Conservation (phyloP, 2,113 vertebrate species). For the Lasiurus cinereus region DNA sequence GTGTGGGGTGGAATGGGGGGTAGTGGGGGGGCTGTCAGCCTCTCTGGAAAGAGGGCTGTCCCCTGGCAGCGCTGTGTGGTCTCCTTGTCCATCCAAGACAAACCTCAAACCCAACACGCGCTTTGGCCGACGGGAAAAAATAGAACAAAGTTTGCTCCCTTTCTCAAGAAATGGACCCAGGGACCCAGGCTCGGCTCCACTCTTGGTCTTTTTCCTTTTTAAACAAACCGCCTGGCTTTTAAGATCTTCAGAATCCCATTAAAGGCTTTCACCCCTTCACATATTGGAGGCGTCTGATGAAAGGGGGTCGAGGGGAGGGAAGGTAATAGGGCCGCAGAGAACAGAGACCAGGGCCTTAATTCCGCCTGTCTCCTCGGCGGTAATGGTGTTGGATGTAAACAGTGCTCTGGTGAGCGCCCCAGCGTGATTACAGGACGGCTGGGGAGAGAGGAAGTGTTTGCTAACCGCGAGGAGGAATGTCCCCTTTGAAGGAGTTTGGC, state of each 20-base stretch:
- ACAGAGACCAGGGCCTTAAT: constrained; percentile 86
- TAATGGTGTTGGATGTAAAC: constrained; percentile 90
- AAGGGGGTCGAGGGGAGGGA: constrained; percentile 80
- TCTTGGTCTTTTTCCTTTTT: constrained; percentile 83
- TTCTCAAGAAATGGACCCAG: constrained; percentile 83
- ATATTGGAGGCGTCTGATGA: constrained; percentile 86
- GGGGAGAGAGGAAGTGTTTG: constrained; percentile 84
- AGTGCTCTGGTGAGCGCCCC: constrained; percentile 83
- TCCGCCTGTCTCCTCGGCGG: constrained; percentile 86
- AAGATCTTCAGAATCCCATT: constrained; percentile 88
- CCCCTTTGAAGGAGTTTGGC: constrained; percentile 87
- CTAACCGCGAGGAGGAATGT: constrained; percentile 87
- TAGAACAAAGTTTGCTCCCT: constrained; percentile 81
- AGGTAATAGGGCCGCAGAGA: constrained; percentile 82
- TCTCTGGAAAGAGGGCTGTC: constrained; percentile 80
- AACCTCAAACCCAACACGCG: constrained; percentile 81
- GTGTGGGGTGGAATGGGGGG: background rate
- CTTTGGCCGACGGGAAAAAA: constrained; percentile 76
- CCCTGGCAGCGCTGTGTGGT: constrained; percentile 86
- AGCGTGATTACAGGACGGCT: constrained; percentile 87
- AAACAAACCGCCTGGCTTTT: constrained; percentile 89
- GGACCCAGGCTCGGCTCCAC: constrained; percentile 67
- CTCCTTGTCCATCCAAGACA: constrained; percentile 82
- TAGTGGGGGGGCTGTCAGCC: constrained; percentile 76
- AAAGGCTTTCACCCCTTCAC: constrained; percentile 88